Evolutionary conservation across 2,888 invertebrate genomes (phyloP).

Genomic region (Ennomos erosarius): DNA sequence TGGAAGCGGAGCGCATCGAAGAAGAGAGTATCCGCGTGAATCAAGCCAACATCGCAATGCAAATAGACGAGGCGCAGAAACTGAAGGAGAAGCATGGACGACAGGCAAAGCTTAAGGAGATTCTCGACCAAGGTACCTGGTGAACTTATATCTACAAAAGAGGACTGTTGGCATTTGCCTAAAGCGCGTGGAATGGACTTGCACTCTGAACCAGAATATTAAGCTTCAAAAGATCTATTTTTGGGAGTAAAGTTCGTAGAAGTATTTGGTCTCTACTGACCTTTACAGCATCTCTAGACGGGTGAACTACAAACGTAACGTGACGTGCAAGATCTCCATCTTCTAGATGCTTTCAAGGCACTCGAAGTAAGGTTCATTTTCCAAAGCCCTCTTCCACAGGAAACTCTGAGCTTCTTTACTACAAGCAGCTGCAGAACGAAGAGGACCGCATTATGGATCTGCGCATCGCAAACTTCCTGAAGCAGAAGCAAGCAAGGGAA

Average conservation of each 20-base stretch:
- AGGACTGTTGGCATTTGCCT: too few relatives aligned
- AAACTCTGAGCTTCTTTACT: constrained; percentile 86
- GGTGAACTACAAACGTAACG: too few relatives aligned
- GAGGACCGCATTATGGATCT: constrained; percentile 87
- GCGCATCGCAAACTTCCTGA: constrained; percentile 87
- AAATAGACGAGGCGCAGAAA: constrained; percentile 87
- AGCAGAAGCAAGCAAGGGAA: constrained; percentile 86
- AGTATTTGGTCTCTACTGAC: too few relatives aligned
- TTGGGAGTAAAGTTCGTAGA: too few relatives aligned
- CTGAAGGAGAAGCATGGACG: constrained; percentile 81
- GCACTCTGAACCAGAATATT: too few relatives aligned
- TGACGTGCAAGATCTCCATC: too few relatives aligned
- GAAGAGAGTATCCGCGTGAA: constrained; percentile 88
- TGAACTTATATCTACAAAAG: too few relatives aligned
- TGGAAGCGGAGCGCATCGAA: constrained; percentile 88
- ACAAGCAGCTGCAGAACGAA: constrained; percentile 86
- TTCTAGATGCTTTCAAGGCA: too few relatives aligned
- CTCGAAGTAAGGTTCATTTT: too few relatives aligned
- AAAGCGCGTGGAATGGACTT: too few relatives aligned
- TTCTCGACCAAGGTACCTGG: constrained; percentile 79
- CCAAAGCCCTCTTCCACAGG: constrained; percentile 53
- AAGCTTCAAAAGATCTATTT: too few relatives aligned
- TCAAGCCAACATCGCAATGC: constrained; percentile 86
- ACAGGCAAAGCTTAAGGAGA: constrained; percentile 83
- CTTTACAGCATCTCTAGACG: too few relatives aligned